These are phyloP conservation scores for Holacanthus passer DNA, from an alignment of 2,113 vertebrate species.

Conservation along the genomic window DNA sequence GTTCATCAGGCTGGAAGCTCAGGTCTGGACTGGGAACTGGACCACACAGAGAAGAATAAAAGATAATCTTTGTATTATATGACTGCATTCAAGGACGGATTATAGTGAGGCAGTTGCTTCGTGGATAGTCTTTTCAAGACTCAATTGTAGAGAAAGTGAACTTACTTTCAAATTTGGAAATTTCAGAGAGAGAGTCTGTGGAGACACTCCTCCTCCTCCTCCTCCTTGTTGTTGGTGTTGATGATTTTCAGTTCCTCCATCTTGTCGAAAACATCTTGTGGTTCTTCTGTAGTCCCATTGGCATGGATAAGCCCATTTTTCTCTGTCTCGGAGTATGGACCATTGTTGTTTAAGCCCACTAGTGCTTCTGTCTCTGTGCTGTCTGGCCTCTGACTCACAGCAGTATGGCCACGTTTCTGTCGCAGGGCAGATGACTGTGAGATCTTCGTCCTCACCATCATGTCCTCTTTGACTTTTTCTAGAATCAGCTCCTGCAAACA, in stretches of 20 bases:
- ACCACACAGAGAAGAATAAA: background rate
- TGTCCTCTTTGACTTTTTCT: constrained; percentile 88
- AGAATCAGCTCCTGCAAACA: constrained; percentile 86
- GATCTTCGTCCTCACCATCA: constrained; percentile 85
- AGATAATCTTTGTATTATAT: background rate
- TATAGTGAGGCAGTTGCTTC: background rate
- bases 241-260: constrained; percentile 21
- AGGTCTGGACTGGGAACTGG: constrained; percentile 93
- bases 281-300: constrained; percentile 5
- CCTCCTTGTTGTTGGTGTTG: constrained; percentile 4
- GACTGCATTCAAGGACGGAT: background rate
- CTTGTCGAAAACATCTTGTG: background rate
- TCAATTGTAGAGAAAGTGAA: background rate
- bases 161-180: constrained; percentile 90
- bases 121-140: background rate
- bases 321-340: constrained; percentile 32
- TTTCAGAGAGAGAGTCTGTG: constrained; percentile 63
- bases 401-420: constrained; percentile 76
- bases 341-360: constrained; percentile 60
- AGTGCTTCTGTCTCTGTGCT: constrained; percentile 33
- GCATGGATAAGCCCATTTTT: constrained; percentile 31
- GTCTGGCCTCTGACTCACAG: constrained; percentile 26
- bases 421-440: constrained; percentile 82
- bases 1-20: constrained; percentile 90
- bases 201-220: constrained; percentile 51